Evolutionary conservation across 2,888 invertebrate species (phyloP), one percentile per base, ranked within the genome.

Genomic region (Petrophora chlorosata): DNA sequence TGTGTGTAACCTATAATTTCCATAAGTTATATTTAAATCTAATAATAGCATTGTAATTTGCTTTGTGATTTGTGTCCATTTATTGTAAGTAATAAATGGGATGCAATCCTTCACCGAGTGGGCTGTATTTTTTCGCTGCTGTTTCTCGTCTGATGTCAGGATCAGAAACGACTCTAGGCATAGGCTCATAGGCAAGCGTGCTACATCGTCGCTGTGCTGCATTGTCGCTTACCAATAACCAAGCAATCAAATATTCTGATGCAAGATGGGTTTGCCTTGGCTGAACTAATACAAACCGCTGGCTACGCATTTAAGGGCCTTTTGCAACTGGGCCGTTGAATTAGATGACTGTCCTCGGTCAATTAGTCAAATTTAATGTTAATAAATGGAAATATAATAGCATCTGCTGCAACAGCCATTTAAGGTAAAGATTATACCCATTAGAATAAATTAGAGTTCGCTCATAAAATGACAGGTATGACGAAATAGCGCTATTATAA

Each of bases 231-330:
- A 43, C 28, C 14, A 29, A 3, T 28, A 65, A 61, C 41, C 50
- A 58, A 56, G 56, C 53, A 53, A 66, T 65, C 64, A 56, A 63
- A 54, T 64, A 68, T 63, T 67, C 63, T 71, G 64, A 57, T 70
- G 71, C 65, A 73, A 72, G 46, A 49, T 57, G 41, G 54, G 48
- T 62, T 69, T 59, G 57, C 61, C 65, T 70, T 63, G 61, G 58
- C 60, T 59, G 61, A 60, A 58, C 55, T 59, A 44, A 54, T 44
- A 62, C 65, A 67, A 59, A 66, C 59, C 59, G 59, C 50, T 47
- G 46, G 42, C 52, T 52, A 59, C 49, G 36, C 30, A 23, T 60
- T 60, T 61, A 50, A 54, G 58, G 52, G 52, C 48, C 39, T 54
- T 56, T 44, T 50, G 60, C 56, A 56, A 58, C 35, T 40, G 35